phyloP scores from a whole-genome alignment of 2,888 invertebrate species.

The Morinoia aosen region DNA sequence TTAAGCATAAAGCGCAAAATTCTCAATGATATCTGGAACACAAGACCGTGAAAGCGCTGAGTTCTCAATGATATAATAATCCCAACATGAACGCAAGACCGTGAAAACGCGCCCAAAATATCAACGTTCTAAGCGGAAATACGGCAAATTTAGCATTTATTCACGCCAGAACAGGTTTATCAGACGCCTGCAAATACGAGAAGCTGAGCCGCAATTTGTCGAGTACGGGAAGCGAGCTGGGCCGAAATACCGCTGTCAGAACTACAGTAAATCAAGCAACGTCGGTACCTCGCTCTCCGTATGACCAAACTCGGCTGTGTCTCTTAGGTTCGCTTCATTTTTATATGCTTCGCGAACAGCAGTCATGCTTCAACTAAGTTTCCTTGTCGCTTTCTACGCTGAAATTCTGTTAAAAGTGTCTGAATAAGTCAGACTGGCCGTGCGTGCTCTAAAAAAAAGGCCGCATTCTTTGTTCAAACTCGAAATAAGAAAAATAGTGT shows the following conservation, averaged over 20 bases:
- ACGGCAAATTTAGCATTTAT: background rate
- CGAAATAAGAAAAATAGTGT: conserved; percentile 17
- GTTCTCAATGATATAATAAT: too few relatives aligned
- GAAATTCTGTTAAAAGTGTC: background rate
- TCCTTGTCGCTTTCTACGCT: background rate
- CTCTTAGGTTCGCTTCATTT: background rate
- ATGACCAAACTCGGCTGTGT: background rate
- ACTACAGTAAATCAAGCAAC: background rate
- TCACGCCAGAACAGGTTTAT: background rate
- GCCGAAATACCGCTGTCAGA: background rate
- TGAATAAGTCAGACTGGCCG: background rate
- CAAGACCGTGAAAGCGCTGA: too few relatives aligned
- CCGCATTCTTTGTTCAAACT: conserved; percentile 10
- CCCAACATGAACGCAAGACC: too few relatives aligned
- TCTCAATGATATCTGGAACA: too few relatives aligned
- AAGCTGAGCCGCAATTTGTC: background rate
- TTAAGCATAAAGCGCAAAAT: too few relatives aligned
- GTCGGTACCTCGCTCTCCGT: background rate
- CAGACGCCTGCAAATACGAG: background rate
- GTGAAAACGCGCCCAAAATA: background rate
- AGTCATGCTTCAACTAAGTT: background rate
- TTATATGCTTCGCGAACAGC: background rate
- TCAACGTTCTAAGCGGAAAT: background rate
- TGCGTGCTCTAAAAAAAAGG: background rate
- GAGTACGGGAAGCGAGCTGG: background rate